Percentiles rank a stretch among this genome's conserved stretches.
phyloP scores from a whole-genome alignment of 2,113 vertebrate species.

The Zapus hudsonius region DNA sequence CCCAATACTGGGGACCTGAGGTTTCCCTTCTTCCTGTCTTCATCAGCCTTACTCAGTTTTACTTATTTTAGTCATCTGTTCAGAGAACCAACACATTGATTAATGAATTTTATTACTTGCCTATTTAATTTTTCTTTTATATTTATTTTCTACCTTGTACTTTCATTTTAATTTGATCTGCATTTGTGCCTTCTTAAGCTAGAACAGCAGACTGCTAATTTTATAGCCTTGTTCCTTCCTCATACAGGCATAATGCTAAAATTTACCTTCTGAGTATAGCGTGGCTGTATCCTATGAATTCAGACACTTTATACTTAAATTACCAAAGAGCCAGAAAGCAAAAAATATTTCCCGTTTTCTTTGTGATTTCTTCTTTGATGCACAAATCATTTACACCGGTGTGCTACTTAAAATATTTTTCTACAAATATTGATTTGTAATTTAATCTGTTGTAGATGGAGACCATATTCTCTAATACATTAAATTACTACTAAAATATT shows the following conservation, averaged over 20 bases:
- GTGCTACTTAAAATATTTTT: background rate
- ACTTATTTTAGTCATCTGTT: background rate
- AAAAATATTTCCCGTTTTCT: background rate
- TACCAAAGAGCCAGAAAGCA: background rate
- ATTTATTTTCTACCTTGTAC: background rate
- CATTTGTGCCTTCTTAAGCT: background rate
- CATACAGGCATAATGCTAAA: background rate
- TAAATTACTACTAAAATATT: background rate
- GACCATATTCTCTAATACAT: too few species aligned
- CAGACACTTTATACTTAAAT: background rate
- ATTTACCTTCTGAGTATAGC: too few species aligned
- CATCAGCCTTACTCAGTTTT: background rate
- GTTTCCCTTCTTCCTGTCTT: background rate
- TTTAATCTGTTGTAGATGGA: background rate
- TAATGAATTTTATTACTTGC: too few species aligned
- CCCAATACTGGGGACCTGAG: background rate
- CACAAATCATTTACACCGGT: background rate
- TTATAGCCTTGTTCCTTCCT: too few species aligned
- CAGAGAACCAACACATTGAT: background rate
- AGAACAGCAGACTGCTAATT: too few species aligned
- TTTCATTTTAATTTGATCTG: background rate
- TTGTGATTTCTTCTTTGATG: background rate
- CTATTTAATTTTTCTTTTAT: background rate
- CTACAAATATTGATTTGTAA: background rate
- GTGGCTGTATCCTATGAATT: background rate